Conservation (phyloP, 2,113 vertebrate species). For the Phasianus colchicus region DNA sequence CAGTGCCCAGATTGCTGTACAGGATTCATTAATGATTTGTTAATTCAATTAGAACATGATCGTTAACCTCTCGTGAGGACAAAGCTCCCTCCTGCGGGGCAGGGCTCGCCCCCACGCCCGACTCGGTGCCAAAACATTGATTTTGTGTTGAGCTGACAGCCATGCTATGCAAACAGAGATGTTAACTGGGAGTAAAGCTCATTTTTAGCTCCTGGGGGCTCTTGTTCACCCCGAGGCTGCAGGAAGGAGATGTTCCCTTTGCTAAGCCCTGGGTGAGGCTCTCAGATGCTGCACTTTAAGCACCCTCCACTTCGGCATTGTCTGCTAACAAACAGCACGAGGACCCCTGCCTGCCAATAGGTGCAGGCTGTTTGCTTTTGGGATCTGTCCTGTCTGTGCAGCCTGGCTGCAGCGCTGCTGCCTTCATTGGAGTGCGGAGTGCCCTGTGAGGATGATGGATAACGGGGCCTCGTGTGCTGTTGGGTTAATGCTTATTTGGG, state of each 20-base stretch:
- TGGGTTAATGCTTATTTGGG: slow-evolving; percentile 64
- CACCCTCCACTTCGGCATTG: rapidly evolving
- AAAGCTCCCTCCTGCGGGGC: slow-evolving; percentile 33
- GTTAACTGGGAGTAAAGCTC: slow-evolving; percentile 32
- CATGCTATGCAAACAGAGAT: slow-evolving; percentile 44
- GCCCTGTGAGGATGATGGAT: slow-evolving; percentile 49
- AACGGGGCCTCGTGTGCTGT: not conserved
- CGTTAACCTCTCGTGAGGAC: not conserved
- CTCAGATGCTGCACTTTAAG: not conserved
- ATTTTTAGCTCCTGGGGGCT: not conserved
- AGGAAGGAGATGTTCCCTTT: slow-evolving; percentile 29
- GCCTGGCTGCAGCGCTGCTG: not conserved
- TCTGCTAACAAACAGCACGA: not conserved
- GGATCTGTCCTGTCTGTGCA: not conserved
- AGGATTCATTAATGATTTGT: slow-evolving; percentile 41
- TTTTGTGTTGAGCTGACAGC: slow-evolving; percentile 63
- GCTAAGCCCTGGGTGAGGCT: not conserved
- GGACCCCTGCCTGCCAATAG: not conserved
- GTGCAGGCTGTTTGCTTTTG: not conserved
- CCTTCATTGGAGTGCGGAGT: slow-evolving; percentile 17
- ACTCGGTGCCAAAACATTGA: slow-evolving; percentile 45
- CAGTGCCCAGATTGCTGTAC: not conserved
- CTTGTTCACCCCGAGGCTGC: not conserved
- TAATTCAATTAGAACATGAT: slow-evolving; percentile 55
- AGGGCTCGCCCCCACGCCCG: not conserved